Percentiles rank a stretch among this genome's conserved stretches.
Evolutionary conservation across 1,140 invertebrate genomes (phyloP).

Genomic region (Penaeus indicus): DNA sequence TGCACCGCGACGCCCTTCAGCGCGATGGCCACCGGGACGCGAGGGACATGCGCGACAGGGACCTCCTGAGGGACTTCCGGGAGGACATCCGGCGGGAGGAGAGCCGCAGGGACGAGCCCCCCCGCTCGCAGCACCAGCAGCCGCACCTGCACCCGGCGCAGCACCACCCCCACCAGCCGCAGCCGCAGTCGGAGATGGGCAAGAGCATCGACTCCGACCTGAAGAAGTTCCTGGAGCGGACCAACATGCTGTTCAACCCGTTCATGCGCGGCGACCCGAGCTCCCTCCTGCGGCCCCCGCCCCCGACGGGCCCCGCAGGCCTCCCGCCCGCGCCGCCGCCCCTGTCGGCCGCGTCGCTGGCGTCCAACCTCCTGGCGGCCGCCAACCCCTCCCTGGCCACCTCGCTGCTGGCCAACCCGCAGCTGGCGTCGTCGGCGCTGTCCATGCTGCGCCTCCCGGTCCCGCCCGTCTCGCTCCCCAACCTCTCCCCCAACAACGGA

Average conservation of each 20-base stretch:
- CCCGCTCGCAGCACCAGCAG: slow-evolving; percentile 58
- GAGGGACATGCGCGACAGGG: slow-evolving; percentile 49
- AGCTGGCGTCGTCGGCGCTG: slow-evolving; percentile 63
- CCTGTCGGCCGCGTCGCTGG: slow-evolving; percentile 64
- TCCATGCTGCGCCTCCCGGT: slow-evolving; percentile 70
- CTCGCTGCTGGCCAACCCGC: slow-evolving; percentile 63
- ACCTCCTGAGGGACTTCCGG: slow-evolving; percentile 53
- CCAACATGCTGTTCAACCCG: slow-evolving; percentile 65
- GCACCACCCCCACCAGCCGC: slow-evolving; percentile 69
- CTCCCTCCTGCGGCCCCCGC: slow-evolving; percentile 60
- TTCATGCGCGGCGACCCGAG: slow-evolving; percentile 63
- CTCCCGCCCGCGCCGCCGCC: slow-evolving; percentile 70
- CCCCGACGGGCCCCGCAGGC: slow-evolving; percentile 60
- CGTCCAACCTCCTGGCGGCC: slow-evolving; percentile 70
- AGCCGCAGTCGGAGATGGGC: slow-evolving; percentile 55
- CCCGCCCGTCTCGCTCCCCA: slow-evolving; percentile 76
- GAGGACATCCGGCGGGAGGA: slow-evolving; percentile 51
- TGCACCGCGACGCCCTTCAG: slow-evolving; percentile 25
- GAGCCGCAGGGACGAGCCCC: slow-evolving; percentile 43
- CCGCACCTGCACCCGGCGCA: slow-evolving; percentile 61
- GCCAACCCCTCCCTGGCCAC: slow-evolving; percentile 66
- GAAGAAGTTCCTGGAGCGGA: slow-evolving; percentile 65
- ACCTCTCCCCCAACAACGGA: slow-evolving; percentile 73
- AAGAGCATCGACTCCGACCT: slow-evolving; percentile 64
- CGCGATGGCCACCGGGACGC: slow-evolving; percentile 43